A percentile compares a stretch with the other conserved stretches of the same genome.
These are phyloP conservation scores for Rutilus rutilus DNA, from an alignment of 2,113 vertebrate species.

Conservation along the genomic window DNA sequence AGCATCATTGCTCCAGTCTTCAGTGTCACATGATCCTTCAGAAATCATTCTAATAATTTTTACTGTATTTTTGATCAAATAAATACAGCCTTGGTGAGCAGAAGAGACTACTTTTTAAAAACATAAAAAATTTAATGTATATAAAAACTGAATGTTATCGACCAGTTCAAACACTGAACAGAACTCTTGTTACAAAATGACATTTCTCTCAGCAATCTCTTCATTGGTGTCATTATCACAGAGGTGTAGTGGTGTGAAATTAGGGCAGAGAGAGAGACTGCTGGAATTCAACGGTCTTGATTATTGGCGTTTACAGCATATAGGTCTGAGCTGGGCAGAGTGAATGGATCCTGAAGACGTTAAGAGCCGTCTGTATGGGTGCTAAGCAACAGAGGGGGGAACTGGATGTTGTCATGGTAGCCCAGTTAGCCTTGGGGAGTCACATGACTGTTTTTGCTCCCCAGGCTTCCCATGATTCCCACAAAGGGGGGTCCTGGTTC, in stretches of 20 bases:
- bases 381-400: slow-evolving; percentile 54
- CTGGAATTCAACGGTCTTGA: not conserved
- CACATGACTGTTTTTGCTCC: slow-evolving; percentile 33
- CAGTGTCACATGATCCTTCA: not conserved
- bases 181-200: not conserved
- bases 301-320: not conserved
- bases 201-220: not conserved
- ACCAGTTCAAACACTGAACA: not conserved
- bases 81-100: not conserved
- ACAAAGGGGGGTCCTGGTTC: slow-evolving; percentile 53
- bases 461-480: slow-evolving; percentile 53
- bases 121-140: not conserved
- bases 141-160: no score
- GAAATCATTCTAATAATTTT: not conserved
- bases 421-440: slow-evolving; percentile 19
- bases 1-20: no score
- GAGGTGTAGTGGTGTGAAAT: not conserved
- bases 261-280: not conserved
- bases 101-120: no score
- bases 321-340: slow-evolving; percentile 6
- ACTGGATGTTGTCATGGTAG: slow-evolving; percentile 49
- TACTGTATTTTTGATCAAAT: not conserved
- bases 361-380: slow-evolving; percentile 14
- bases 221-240: not conserved
- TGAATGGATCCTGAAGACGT: slow-evolving; percentile 22